Evolutionary conservation across 2,888 invertebrate genomes (phyloP).

Genomic region (Ametastegia equiseti): DNA sequence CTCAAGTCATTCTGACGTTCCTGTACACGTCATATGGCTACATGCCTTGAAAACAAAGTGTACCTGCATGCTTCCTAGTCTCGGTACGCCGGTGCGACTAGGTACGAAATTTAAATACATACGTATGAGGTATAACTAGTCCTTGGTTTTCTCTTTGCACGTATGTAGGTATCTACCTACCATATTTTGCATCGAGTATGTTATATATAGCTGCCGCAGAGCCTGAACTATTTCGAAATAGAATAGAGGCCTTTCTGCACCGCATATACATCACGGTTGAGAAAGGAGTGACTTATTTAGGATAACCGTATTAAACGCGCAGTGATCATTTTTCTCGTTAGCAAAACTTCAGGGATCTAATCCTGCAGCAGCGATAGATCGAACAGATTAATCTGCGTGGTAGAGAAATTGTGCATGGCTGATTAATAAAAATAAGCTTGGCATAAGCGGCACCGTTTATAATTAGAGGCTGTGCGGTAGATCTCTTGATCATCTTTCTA

Average conservation of each 20-base stretch:
- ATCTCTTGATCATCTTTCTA: slow-evolving; percentile 43
- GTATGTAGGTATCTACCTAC: background rate
- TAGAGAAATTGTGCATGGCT: slow-evolving; percentile 20
- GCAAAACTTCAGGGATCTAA: slow-evolving; percentile 13
- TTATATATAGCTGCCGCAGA: too few relatives aligned
- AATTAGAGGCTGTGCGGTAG: slow-evolving; percentile 46
- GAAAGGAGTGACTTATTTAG: background rate
- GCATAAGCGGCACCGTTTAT: slow-evolving; percentile 43
- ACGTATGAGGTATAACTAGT: background rate
- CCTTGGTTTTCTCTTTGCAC: background rate
- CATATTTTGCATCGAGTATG: background rate
- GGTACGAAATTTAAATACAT: background rate
- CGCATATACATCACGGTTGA: too few relatives aligned
- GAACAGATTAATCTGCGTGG: slow-evolving; percentile 32
- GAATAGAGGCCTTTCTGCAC: background rate
- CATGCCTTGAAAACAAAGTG: slow-evolving; percentile 12
- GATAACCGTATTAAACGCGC: background rate
- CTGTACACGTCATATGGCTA: background rate
- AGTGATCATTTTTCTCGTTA: background rate
- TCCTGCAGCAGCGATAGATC: background rate
- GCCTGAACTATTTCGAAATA: background rate
- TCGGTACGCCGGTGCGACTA: too few relatives aligned
- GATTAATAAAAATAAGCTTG: slow-evolving; percentile 29
- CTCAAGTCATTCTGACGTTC: background rate
- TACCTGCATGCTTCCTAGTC: background rate